phyloP scores from a whole-genome alignment of 1,140 invertebrate species.

The Meloidogyne hapla region DNA sequence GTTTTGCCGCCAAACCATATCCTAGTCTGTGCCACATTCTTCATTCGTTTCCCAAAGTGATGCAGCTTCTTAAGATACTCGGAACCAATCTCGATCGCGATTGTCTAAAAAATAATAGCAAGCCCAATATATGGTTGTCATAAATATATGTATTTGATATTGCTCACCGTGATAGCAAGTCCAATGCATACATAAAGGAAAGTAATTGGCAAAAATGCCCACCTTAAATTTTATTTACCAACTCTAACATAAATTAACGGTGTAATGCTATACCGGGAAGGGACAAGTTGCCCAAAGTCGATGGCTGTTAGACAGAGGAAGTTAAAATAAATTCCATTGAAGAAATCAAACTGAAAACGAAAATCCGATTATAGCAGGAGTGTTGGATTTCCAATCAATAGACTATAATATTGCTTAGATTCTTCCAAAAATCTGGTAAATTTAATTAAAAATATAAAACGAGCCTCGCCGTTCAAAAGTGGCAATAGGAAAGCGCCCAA shows the following conservation, averaged over 20 bases:
- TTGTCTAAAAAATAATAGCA: slow-evolving; percentile 26
- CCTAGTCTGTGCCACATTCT: slow-evolving; percentile 55
- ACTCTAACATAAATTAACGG: neutral
- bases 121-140: too few relatives aligned
- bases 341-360: slow-evolving; percentile 46
- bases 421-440: neutral
- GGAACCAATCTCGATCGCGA: slow-evolving; percentile 54
- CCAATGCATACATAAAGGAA: slow-evolving; percentile 57
- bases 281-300: slow-evolving; percentile 55
- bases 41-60: slow-evolving; percentile 51
- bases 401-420: too few relatives aligned
- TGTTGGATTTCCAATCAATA: neutral
- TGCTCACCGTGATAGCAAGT: slow-evolving; percentile 46
- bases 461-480: slow-evolving; percentile 50
- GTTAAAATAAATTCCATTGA: slow-evolving; percentile 56
- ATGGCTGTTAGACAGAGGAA: slow-evolving; percentile 57
- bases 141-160: too few relatives aligned
- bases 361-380: neutral
- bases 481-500: slow-evolving; percentile 53
- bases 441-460: neutral
- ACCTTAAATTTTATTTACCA: slow-evolving; percentile 19
- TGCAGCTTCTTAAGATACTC: slow-evolving; percentile 53
- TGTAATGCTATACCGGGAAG: slow-evolving; percentile 32
- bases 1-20: slow-evolving; percentile 57
- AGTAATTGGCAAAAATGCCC: slow-evolving; percentile 53